Evolutionary conservation across 2,113 vertebrate genomes (phyloP).

Genomic region (Triplophysa siluroides): DNA sequence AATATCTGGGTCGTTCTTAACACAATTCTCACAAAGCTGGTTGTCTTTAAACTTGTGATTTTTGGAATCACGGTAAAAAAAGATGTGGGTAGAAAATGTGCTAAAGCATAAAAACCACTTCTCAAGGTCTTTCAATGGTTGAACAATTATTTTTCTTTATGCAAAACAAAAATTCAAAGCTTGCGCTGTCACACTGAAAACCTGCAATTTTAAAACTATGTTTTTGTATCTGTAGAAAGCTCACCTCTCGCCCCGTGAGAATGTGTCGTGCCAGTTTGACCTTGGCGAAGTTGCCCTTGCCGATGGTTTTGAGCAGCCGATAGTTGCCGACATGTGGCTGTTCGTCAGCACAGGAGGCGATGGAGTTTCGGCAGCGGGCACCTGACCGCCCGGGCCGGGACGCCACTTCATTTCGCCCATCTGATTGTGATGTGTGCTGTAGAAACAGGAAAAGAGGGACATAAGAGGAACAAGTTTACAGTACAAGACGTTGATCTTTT

Average conservation of each 20-base stretch:
- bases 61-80: no score
- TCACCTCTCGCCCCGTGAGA: slow-evolving; percentile 88
- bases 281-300: slow-evolving; percentile 90
- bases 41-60: no score
- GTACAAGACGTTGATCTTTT: not conserved
- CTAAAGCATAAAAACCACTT: not conserved
- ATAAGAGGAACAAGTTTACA: not conserved
- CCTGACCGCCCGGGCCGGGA: slow-evolving; percentile 80
- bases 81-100: not conserved
- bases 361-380: slow-evolving; percentile 83
- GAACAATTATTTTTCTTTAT: no score
- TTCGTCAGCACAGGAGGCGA: slow-evolving; percentile 84
- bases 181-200: not conserved
- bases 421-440: slow-evolving; percentile 83
- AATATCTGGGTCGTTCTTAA: not conserved
- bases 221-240: not conserved
- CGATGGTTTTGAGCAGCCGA: slow-evolving; percentile 87
- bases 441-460: not conserved
- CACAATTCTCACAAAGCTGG: no score
- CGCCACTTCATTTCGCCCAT: slow-evolving; percentile 81
- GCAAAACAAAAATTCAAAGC: not conserved
- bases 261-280: slow-evolving; percentile 87
- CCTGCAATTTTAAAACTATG: not conserved
- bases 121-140: not conserved
- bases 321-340: slow-evolving; percentile 87